Base-by-base conservation (phyloP, 2,888 invertebrate genomes). In the Harpalus rubripes region DNA sequence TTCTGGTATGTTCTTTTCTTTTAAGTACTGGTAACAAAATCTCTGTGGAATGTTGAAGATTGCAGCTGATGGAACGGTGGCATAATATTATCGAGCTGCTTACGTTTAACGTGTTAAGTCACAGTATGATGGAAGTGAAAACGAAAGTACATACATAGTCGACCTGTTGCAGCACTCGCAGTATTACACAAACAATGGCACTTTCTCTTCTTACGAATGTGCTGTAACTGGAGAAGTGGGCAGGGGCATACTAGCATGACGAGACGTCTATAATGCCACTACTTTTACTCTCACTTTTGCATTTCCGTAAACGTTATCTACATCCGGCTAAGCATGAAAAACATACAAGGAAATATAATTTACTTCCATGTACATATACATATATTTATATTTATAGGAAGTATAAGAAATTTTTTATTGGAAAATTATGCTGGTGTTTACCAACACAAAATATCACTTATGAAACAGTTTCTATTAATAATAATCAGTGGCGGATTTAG, bases 111-210 rank as follows among this genome's bases (percentile, higher is more conserved):
- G 44, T 84, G 18, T 84, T 78, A 84, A 84, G 78, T 84, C 78
- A 84, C 65, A 12, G 78, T 18, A 78, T 39, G 65, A 56, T 26
- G 32, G 56, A 58, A 78, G 12, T 56, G 78, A 84, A 84, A 84
- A 76, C 4, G 84, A 84, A 84, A 84, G 84, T 84, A 26, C 18
- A 44, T 39, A 41, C 44, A 32, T 32, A 59, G 16, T 52, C 41
- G 22, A 63, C 76, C 59, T 76, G 83, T 83, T 84, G 78, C 84
- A 22, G 63, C n/a, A n/a, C n/a, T n/a, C n/a, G n/a, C 78, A 78
- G 58, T 84, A 84, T 84, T 84, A 84, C 84, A 84, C 78, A 84
- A 84, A 84, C 78, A 74, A 78, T 74, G 63, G 78, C 65, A 84
- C 84, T 84, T 84, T 84, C 84, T 78, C 84, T 78, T n/a, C 10